Conservation (phyloP, 2,888 invertebrate species). For the Cetonia aurata region DNA sequence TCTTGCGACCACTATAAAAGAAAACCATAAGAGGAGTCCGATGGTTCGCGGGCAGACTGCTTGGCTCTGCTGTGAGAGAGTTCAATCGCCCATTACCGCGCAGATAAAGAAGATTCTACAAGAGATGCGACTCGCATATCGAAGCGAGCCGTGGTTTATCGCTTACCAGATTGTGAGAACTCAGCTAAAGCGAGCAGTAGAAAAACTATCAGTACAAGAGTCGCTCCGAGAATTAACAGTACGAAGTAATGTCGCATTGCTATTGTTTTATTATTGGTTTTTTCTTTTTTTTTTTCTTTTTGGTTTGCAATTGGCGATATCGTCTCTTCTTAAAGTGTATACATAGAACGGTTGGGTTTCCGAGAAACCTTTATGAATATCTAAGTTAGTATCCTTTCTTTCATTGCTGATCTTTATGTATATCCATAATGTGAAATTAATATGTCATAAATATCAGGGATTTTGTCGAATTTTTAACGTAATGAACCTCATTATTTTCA, state of each 20-base stretch:
- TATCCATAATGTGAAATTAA: too few relatives aligned
- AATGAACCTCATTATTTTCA: too few relatives aligned
- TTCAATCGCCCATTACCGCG: conserved; percentile 63
- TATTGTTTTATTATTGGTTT: conserved; percentile 45
- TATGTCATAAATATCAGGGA: too few relatives aligned
- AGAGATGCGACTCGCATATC: conserved; percentile 65
- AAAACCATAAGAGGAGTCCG: conserved; percentile 62
- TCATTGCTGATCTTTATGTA: too few relatives aligned
- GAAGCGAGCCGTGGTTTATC: conserved; percentile 63
- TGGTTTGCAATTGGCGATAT: not conserved
- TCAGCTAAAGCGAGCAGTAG: conserved; percentile 49
- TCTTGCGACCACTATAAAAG: conserved; percentile 55
- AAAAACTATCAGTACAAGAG: conserved; percentile 54
- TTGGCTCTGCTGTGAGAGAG: conserved; percentile 65
- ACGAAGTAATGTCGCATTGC: conserved; percentile 43
- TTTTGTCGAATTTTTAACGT: too few relatives aligned
- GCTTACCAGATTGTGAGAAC: conserved; percentile 64
- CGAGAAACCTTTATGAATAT: conserved; percentile 35
- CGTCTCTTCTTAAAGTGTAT: too few relatives aligned
- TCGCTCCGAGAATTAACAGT: conserved; percentile 50
- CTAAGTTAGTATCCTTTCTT: not conserved
- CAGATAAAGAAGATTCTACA: conserved; percentile 62
- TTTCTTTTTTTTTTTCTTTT: conserved; percentile 33
- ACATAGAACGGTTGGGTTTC: conserved; percentile 19
- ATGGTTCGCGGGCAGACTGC: conserved; percentile 59